Evolutionary conservation across 2,888 invertebrate species (phyloP), one percentile per base, ranked within the genome.

Genomic region (Seira sanloemensis): DNA sequence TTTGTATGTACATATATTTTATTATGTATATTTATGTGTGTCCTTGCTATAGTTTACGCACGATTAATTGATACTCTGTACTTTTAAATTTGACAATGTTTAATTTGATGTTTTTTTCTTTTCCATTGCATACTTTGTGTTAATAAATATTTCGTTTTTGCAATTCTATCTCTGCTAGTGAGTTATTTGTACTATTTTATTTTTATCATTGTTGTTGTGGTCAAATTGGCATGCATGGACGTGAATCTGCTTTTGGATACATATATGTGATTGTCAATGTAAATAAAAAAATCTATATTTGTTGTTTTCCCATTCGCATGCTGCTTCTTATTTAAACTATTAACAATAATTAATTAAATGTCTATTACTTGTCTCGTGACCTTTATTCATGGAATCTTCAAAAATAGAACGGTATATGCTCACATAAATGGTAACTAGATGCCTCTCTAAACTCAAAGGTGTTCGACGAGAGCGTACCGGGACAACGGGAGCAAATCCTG

Each of bases 391-490:
- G 50, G n/a, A 50, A 12, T 12, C 5, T 12, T 50, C 12, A 37
- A 37, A 37, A 37, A 37, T 7, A 37, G 16, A 50, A 50, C n/a
- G 16, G n/a, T 50, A 18, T n/a, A n/a, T n/a, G n/a, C n/a, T n/a
- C n/a, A n/a, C n/a, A n/a, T n/a, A 50, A 16, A 50, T 50, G 5
- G 50, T 50, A 50, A 50, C 16, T 7, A 37, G 37, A 18, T 50
- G 50, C 12, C 68, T 71, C 9, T 72, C 24, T 72, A 58, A 25
- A 62, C 54, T 68, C 50, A 25, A 79, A 88, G 88, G 88, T 83
- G 88, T 86, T 0, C 84, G 88, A 19, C 85, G 87, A 21, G 87
- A 87, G 21, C 86, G 87, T 4, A 74, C 76, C 25, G 86, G 84
- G 16, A 75, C 78, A 5, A 66, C 77, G 25, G 78, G 74, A 72